Evolutionary conservation across 64 coral and sea anemone genomes (phyloP).

Genomic region (Trachythela sp.): DNA sequence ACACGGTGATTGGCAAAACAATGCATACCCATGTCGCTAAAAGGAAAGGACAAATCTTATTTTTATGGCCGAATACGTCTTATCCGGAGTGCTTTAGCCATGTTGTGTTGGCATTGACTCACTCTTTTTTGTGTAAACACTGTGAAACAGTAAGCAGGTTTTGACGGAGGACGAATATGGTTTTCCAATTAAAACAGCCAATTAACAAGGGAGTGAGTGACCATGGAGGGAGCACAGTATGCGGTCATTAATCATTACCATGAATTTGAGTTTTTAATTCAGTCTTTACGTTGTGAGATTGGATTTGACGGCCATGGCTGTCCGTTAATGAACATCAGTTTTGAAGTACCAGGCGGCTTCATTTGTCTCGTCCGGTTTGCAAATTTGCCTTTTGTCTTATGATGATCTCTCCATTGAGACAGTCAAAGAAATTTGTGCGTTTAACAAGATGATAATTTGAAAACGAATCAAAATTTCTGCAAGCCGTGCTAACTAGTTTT

Average conservation of each 20-base stretch:
- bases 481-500: not conserved
- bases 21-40: too few relatives aligned
- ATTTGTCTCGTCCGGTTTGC: not conserved
- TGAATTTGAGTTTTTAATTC: not conserved
- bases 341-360: not conserved
- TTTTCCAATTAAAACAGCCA: constrained; percentile 3
- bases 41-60: not conserved
- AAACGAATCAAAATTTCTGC: not conserved
- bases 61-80: not conserved
- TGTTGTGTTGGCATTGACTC: not conserved
- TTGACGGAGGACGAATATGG: not conserved
- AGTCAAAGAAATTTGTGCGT: not conserved
- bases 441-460: not conserved
- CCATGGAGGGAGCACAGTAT: not conserved
- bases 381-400: not conserved
- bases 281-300: not conserved
- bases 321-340: not conserved
- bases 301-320: not conserved
- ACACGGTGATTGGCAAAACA: too few relatives aligned
- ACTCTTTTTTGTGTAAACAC: not conserved
- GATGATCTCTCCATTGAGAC: not conserved
- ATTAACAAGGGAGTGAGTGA: not conserved
- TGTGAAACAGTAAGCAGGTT: not conserved
- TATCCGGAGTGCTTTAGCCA: not conserved
- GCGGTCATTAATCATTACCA: not conserved